Conservation (phyloP, 2,888 invertebrate species). For the Didymodactylos carnosus region DNA sequence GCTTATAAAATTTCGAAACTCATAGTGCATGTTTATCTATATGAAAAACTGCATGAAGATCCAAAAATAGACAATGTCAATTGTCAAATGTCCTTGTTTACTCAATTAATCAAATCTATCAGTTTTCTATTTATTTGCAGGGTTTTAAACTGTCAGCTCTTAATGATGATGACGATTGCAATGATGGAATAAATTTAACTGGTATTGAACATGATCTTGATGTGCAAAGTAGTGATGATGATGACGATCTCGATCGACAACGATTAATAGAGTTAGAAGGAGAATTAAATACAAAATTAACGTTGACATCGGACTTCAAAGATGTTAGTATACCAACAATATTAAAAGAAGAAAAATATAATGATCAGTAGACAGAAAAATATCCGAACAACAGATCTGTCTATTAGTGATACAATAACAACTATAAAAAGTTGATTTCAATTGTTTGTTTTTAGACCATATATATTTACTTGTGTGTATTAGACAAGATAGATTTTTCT, state of each 20-base stretch:
- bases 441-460: not conserved
- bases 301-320: too few species aligned
- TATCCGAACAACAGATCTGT: too few species aligned
- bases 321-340: not conserved
- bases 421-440: not conserved
- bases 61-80: not conserved
- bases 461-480: not conserved
- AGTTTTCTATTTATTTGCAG: too few species aligned
- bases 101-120: too few species aligned
- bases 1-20: too few species aligned
- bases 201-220: not conserved
- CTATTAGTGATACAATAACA: not conserved
- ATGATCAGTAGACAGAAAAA: too few species aligned
- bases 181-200: not conserved
- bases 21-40: not conserved
- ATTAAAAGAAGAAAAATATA: not conserved
- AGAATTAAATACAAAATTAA: not conserved
- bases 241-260: not conserved
- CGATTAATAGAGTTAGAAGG: not conserved
- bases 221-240: not conserved
- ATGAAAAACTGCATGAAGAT: not conserved
- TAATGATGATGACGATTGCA: not conserved
- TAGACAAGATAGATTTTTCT: too few species aligned
- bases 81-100: too few species aligned
- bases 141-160: too few species aligned